Percentiles rank a stretch among this genome's conserved stretches.
Evolutionary conservation across 2,113 vertebrate species (phyloP).

Genomic region (Pontoporia blainvillei): DNA sequence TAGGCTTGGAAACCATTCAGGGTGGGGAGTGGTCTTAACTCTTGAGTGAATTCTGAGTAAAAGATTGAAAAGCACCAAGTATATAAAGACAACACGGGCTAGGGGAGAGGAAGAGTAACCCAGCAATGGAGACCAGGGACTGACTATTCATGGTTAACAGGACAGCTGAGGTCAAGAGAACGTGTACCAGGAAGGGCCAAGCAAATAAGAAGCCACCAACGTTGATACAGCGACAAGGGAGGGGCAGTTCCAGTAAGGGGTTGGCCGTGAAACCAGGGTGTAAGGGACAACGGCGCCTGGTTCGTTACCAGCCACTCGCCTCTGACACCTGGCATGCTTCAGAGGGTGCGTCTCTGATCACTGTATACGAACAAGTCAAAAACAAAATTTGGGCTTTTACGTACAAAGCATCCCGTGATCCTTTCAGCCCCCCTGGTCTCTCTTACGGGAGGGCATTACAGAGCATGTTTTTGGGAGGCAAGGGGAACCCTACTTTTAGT

Average conservation of each 20-base stretch:
- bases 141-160: neutral
- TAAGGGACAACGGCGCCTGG: neutral
- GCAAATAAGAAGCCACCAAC: neutral
- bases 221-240: too few relatives aligned
- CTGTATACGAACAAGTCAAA: neutral
- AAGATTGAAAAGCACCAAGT: neutral
- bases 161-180: neutral
- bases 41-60: neutral
- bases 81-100: neutral
- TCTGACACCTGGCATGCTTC: too few relatives aligned
- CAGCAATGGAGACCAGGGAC: neutral
- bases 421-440: neutral
- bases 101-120: neutral
- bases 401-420: neutral
- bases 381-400: neutral
- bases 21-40: neutral
- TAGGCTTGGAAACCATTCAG: neutral
- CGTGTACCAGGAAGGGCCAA: neutral
- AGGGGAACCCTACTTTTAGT: too few relatives aligned
- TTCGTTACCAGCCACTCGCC: neutral
- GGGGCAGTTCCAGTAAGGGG: neutral
- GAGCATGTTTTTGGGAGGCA: neutral
- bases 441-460: neutral
- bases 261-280: neutral
- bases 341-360: neutral